Evolutionary conservation across 2,113 vertebrate species (phyloP).

Genomic region (Ochotona princeps): DNA sequence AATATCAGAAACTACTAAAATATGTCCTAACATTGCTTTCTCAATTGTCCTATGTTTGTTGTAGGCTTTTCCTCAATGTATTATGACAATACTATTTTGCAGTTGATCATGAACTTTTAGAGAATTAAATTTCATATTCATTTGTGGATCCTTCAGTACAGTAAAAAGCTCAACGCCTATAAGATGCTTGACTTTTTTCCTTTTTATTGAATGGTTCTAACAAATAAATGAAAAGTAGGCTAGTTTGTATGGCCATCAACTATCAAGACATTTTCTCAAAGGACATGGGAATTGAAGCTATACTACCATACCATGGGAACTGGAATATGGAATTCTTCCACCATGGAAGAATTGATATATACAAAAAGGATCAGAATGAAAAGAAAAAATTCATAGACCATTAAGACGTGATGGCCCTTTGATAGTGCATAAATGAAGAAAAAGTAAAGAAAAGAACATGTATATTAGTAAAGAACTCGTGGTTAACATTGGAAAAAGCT

Average conservation of each 20-base stretch:
- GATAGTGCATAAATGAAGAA: neutral
- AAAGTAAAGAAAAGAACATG: neutral
- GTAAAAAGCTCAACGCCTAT: neutral
- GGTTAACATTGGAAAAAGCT: neutral
- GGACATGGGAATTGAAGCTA: neutral
- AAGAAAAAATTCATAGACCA: neutral
- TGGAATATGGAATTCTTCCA: slow-evolving; percentile 10
- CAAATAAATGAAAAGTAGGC: neutral
- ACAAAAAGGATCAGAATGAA: neutral
- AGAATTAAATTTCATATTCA: neutral
- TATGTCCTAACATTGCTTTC: neutral
- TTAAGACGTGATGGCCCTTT: neutral
- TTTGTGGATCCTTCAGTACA: neutral
- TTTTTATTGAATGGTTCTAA: neutral
- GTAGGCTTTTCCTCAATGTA: neutral
- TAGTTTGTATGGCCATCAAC: neutral
- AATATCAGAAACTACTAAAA: neutral
- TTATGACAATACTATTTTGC: neutral
- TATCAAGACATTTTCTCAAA: neutral
- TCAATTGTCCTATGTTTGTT: neutral
- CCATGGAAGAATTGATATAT: neutral
- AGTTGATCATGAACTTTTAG: neutral
- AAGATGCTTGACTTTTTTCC: neutral
- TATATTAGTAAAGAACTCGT: neutral
- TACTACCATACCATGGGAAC: neutral